These are phyloP conservation scores for Raja brachyura DNA, from an alignment of 2,113 vertebrate species.

Conservation along the genomic window DNA sequence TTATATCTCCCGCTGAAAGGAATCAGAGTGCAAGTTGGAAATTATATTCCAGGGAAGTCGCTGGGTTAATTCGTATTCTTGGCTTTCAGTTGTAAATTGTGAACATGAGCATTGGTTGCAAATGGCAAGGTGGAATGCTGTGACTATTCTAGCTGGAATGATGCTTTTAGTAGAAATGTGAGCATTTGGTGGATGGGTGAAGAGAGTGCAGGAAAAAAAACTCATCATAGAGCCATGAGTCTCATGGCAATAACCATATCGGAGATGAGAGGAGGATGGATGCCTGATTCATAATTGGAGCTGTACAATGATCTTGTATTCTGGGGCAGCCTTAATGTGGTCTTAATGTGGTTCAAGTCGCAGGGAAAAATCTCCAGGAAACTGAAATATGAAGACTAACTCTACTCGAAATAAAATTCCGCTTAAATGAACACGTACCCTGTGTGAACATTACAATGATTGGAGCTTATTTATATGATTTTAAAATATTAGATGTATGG, in stretches of 20 bases:
- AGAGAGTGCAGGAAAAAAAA: background rate
- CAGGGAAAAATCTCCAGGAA: constrained; percentile 2
- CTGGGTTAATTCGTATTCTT: background rate
- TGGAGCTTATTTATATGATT: too few relatives aligned
- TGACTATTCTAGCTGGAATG: background rate
- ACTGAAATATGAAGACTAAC: background rate
- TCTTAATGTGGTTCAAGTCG: background rate
- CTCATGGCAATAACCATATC: background rate
- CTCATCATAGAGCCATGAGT: background rate
- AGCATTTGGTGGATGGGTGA: background rate
- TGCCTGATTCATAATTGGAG: constrained; percentile 19
- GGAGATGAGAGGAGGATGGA: background rate
- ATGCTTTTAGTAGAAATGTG: too few relatives aligned
- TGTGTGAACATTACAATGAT: background rate
- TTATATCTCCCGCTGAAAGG: background rate
- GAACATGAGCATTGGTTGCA: background rate
- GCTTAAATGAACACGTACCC: background rate
- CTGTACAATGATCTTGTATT: constrained; percentile 26
- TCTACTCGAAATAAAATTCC: background rate
- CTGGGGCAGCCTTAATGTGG: background rate
- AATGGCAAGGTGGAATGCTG: background rate
- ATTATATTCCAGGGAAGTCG: background rate
- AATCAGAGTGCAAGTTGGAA: background rate
- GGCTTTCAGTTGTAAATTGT: background rate
- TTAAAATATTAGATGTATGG: background rate